These are phyloP conservation scores for Pteronotus mesoamericanus DNA, from an alignment of 2,797 vertebrate genomes.

Conservation along the genomic window DNA sequence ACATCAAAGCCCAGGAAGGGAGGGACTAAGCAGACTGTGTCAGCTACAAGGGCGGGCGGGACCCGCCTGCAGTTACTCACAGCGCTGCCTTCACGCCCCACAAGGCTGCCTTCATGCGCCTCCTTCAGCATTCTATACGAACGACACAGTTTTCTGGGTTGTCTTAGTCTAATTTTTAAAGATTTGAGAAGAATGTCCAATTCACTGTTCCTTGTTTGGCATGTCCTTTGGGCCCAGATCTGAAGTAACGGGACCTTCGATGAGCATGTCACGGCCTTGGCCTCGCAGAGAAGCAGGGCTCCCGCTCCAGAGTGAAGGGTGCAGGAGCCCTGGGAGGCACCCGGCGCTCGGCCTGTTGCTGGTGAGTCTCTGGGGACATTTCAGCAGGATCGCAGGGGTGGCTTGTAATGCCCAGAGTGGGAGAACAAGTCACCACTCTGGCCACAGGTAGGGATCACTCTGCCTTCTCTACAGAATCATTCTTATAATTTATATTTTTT, in stretches of 20 bases:
- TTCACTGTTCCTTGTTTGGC: not conserved
- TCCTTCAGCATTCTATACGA: not conserved
- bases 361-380: slow-evolving; percentile 4
- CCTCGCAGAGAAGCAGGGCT: not conserved
- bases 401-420: not conserved
- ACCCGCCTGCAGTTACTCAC: not conserved
- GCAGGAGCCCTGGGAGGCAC: not conserved
- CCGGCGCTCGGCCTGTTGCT: not conserved
- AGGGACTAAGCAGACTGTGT: not conserved
- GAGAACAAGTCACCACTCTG: not conserved
- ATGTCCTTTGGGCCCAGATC: slow-evolving; percentile 13
- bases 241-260: slow-evolving; percentile 39
- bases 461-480: not conserved
- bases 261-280: slow-evolving; percentile 12
- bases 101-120: not conserved
- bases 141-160: not conserved
- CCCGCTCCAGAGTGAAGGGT: not conserved
- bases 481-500: not conserved
- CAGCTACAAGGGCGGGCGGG: not conserved
- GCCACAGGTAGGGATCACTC: not conserved
- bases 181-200: not conserved
- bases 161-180: not conserved
- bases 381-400: not conserved
- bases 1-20: not conserved
- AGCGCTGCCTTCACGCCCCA: not conserved